Base-by-base conservation (phyloP, 2,797 vertebrate genomes). In the Halcyon smyrnensis region DNA sequence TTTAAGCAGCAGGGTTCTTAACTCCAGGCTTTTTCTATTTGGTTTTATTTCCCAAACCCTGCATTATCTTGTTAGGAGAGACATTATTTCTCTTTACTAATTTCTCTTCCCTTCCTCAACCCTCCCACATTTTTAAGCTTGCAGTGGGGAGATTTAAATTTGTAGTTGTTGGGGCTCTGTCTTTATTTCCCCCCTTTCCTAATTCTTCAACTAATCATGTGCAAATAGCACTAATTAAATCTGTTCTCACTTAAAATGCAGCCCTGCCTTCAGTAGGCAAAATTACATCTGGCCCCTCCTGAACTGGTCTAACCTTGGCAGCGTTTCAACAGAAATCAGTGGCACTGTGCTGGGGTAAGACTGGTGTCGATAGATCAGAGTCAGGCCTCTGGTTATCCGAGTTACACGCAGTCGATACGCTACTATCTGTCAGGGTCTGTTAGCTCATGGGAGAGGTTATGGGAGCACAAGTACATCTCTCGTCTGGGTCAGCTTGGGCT, bases 1-100 rank as follows among this genome's bases (percentile, higher is more conserved):
- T 95, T 97, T 96, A 96, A 95, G 93, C 94, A 96, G 96, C 94
- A 64, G 95, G 95, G 88, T 95, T 96, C 94, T 92, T 96, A 95
- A 96, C 94, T 95, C 80, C 77, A 90, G 95, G 93, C 88, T 7
- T 87, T 96, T 95, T 95, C 95, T 90, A 51, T 95, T 95, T 93
- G 93, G 93, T 96, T 97, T 97, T 94, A 95, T 97, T 95, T 95
- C 96, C 95, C 95, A 95, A 96, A 87, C 86, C 73, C 79, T 83
- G 46, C 89, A 78, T 97, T 96, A 95, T 96, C 93, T 97, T 97
- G 96, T 96, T 96, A 95, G 95, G 90, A 94, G 87, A 88, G 79
- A 91, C 74, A 68, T 95, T 91, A 95, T 94, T 94, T 96, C 91
- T 80, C 80, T 89, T 95, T 57, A 86, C 83, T 92, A 94, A 87